Conservation (phyloP, 2,888 invertebrate genomes). For the Lithosia quadra region DNA sequence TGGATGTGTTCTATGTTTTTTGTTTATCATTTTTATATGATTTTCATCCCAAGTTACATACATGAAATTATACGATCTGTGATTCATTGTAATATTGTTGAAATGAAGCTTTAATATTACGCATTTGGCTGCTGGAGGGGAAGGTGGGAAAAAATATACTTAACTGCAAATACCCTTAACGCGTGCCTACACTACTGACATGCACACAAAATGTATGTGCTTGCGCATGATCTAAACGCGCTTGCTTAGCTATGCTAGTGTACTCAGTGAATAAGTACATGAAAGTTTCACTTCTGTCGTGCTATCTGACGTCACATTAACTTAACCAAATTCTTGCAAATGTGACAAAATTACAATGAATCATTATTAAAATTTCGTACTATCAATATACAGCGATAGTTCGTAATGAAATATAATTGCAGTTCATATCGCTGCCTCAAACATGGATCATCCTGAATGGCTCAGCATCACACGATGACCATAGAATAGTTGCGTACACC, state of each 20-base stretch:
- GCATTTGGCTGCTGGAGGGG: background rate
- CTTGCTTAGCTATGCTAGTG: too few relatives aligned
- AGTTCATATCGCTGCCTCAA: constrained; percentile 94
- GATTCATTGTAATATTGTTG: background rate
- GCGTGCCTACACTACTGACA: background rate
- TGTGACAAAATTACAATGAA: background rate
- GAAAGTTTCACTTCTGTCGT: background rate
- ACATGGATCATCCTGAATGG: constrained; percentile 94
- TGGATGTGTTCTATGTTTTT: background rate
- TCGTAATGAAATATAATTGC: constrained; percentile 56
- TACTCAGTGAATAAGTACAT: background rate
- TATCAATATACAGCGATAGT: constrained; percentile 4
- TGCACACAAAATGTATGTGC: background rate
- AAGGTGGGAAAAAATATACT: background rate
- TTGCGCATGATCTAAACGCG: too few relatives aligned
- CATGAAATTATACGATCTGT: background rate
- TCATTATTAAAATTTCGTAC: background rate
- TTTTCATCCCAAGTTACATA: background rate
- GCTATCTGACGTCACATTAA: background rate
- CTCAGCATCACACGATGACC: constrained; percentile 93
- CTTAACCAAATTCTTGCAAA: background rate
- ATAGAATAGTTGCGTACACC: constrained; percentile 92
- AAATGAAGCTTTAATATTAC: background rate
- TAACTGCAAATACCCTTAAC: background rate
- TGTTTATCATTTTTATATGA: background rate